Base-by-base conservation (phyloP, 2,888 invertebrate genomes). In the Cheilosia variabilis region DNA sequence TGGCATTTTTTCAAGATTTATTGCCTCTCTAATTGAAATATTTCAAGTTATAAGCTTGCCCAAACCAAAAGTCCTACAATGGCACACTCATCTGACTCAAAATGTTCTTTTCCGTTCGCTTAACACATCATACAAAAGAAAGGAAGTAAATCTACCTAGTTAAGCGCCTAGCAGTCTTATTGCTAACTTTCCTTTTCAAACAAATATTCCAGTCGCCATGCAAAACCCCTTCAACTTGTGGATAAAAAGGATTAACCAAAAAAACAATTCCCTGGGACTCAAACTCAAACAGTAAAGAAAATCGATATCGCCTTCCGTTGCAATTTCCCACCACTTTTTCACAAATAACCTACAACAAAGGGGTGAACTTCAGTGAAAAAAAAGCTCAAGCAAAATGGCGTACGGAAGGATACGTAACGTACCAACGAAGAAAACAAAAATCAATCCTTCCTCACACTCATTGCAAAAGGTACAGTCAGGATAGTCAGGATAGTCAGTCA, bases 291-390 rank as follows among this genome's bases (percentile, higher is more conserved):
- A 24, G 15, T 55, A 78, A 27, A 27, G 1, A 27, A 79, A 84
- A 84, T 84, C 83, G 68, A 84, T 84, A 84, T 58, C 73, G 79
- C 83, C 68, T 84, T 78, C 79, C 63, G 68, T 79, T 75, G 69
- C 73, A 79, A 65, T 52, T 78, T 83, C 45, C 68, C 68, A 63
- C 22, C 57, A 60, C 60, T 62, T 63, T 60, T 53, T 19, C 19
- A 31, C 3, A 34, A 65, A 41, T 31, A 24, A 52, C 24, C 41
- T 62, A 53, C 7, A 63, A 34, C 65, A 75, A 83, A 75, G 73
- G 83, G 83, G 79, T 79, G 68, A 63, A 45, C 58, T 34, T 31
- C 10, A 50, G 37, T 6, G 34, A 7, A 17, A 57, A 57, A 60
- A 55, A 47, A 45, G 52, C 27, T 22, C 34, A 53, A 58, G 52